phyloP scores from a whole-genome alignment of 2,797 vertebrate species.

The Xyrichtys novacula region DNA sequence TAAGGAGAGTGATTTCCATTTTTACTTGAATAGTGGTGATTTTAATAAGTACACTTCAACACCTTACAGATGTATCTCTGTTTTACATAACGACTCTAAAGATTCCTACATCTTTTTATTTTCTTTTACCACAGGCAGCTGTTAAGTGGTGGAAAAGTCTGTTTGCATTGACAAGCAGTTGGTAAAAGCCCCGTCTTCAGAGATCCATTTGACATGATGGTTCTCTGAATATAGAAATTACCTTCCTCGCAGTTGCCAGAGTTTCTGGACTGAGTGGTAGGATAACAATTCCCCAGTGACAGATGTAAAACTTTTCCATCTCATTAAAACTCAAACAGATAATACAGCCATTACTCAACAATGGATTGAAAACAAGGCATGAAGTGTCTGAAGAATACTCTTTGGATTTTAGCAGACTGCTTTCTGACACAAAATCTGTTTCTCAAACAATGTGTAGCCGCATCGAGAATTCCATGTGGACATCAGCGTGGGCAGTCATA shows the following conservation, averaged over 20 bases:
- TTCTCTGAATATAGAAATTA: conserved; percentile 65
- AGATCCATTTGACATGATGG: conserved; percentile 78
- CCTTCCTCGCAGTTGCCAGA: conserved; percentile 66
- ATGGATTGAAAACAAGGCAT: conserved; percentile 21
- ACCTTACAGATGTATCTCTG: conserved; percentile 50
- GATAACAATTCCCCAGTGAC: conserved; percentile 45
- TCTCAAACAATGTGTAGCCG: not conserved
- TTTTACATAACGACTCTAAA: conserved; percentile 73
- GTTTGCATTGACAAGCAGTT: conserved; percentile 65
- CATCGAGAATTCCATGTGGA: not conserved
- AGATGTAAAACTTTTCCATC: conserved; percentile 74
- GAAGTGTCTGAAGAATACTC: conserved; percentile 13
- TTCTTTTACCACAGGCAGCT: conserved; percentile 17
- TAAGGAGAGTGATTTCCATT: conserved; percentile 61
- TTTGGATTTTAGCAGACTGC: conserved; percentile 13
- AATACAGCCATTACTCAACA: conserved; percentile 42
- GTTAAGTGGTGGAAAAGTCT: conserved; percentile 43
- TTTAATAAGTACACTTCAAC: conserved; percentile 71
- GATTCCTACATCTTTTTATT: conserved; percentile 49
- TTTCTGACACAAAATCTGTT: conserved; percentile 14
- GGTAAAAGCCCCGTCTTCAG: conserved; percentile 72
- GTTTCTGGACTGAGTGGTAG: conserved; percentile 62
- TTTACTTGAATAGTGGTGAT: conserved; percentile 54
- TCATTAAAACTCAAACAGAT: conserved; percentile 55
- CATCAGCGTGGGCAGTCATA: not conserved